These are phyloP conservation scores for Hypomecis atomaria DNA, from an alignment of 2,888 invertebrate genomes.

Conservation along the genomic window DNA sequence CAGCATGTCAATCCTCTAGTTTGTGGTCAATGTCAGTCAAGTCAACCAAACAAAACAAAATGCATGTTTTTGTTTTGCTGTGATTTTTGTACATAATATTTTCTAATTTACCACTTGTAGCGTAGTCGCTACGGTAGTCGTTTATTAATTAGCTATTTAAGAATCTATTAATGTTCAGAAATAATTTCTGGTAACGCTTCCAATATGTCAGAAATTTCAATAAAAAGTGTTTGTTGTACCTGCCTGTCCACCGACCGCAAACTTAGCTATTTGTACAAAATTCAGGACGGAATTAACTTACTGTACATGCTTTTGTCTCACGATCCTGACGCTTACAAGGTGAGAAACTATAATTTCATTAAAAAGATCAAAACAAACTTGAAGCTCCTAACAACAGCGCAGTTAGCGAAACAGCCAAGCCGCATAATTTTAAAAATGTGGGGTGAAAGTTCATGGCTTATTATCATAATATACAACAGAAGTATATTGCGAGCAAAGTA, in stretches of 20 bases:
- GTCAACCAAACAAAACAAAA: too few species aligned
- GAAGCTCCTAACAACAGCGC: too few species aligned
- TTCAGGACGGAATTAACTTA: slow-evolving; percentile 65
- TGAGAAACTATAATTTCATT: slow-evolving; percentile 40
- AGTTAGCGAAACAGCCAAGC: too few species aligned
- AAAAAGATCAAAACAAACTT: neutral
- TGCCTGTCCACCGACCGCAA: slow-evolving; percentile 65
- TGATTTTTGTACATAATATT: neutral
- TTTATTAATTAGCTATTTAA: neutral
- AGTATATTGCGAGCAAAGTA: too few species aligned
- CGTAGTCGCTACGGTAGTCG: too few species aligned
- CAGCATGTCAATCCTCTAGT: too few species aligned
- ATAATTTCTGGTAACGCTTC: slow-evolving; percentile 1
- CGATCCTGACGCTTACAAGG: slow-evolving; percentile 65
- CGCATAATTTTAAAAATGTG: too few species aligned
- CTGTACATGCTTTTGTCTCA: slow-evolving; percentile 63
- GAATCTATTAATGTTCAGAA: neutral
- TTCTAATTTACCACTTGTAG: too few species aligned
- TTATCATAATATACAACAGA: too few species aligned
- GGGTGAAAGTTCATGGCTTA: too few species aligned
- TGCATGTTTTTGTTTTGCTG: neutral
- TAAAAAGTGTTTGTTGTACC: slow-evolving; percentile 66
- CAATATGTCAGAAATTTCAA: slow-evolving; percentile 26
- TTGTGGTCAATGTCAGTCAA: too few species aligned
- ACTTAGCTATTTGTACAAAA: slow-evolving; percentile 58